These are phyloP conservation scores for Tigriopus japonicus DNA, from an alignment of 1,140 invertebrate genomes.

Conservation along the genomic window DNA sequence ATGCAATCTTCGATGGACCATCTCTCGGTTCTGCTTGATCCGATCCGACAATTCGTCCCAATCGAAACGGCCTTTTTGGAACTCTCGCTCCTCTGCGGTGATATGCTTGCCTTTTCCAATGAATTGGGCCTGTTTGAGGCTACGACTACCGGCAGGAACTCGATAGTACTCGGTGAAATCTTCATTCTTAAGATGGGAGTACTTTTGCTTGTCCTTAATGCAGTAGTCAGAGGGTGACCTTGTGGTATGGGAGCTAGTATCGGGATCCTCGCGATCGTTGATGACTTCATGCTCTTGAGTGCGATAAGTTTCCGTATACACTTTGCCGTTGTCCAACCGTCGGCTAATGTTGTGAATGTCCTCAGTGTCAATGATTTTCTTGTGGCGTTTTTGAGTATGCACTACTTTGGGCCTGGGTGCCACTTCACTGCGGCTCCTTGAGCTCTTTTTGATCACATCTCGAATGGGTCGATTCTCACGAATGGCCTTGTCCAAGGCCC, in stretches of 20 bases:
- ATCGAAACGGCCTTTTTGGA: slow-evolving; percentile 27
- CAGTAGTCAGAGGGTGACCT: slow-evolving; percentile 25
- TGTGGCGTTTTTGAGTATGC: background rate
- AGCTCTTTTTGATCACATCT: background rate
- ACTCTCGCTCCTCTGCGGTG: slow-evolving; percentile 36
- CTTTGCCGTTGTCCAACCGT: slow-evolving; percentile 41
- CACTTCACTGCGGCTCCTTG: background rate
- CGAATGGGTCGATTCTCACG: background rate
- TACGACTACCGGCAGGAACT: background rate
- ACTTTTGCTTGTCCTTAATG: slow-evolving; percentile 34
- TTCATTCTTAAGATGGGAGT: slow-evolving; percentile 28
- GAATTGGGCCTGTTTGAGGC: too few relatives aligned
- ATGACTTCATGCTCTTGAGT: slow-evolving; percentile 36
- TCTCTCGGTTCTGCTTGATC: slow-evolving; percentile 38
- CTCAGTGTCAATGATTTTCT: slow-evolving; percentile 59
- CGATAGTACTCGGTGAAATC: slow-evolving; percentile 24
- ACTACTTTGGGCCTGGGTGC: background rate
- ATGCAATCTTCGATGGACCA: slow-evolving; percentile 18
- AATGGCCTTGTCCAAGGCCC: background rate
- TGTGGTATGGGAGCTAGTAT: slow-evolving; percentile 23
- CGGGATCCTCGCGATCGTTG: slow-evolving; percentile 25
- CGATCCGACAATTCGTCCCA: slow-evolving; percentile 48
- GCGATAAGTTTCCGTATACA: slow-evolving; percentile 49
- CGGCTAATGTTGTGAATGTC: slow-evolving; percentile 36
- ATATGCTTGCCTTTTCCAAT: background rate